Evolutionary conservation across 1,140 invertebrate species (phyloP), one percentile per base, ranked within the genome.

Genomic region (Leptonema lineaticorne): DNA sequence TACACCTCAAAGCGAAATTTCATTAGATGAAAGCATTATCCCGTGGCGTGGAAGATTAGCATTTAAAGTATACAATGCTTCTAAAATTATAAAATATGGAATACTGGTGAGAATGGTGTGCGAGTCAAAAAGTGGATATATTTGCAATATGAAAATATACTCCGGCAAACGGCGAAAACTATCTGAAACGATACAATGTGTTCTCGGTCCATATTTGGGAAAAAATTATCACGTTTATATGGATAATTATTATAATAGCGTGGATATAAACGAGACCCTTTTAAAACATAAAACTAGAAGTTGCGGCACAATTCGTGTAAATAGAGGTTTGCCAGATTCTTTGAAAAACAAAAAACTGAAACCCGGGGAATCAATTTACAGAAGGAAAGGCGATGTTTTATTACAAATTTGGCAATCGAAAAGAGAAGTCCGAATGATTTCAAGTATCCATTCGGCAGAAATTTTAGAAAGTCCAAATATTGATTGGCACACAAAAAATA

Each of bases 191-290:
- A 73, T 0, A 73, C 72, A 16, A 28, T 73, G 0, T 27, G 69
- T 2, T 30, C 0, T 48, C 71, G 9, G 56, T 74, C 68, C n/a
- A 48, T 26, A 70, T 69, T 46, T 46, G 3, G 67, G 72, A 20
- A 67, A 69, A 9, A 73, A 68, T 69, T 68, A 74, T 41, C 65
- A 74, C 29, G 60, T 74, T 14, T 72, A 74, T 60, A 69, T 68
- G 37, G 69, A 74, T n/a, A 73, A 73, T 72, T 73, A 72, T 59
- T 74, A 70, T 22, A 74, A 72, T 46, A 74, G 72, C 65, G 72
- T 74, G 14, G 41, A 58, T n/a, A 4, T 69, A 64, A 11, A 53
- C 48, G 60, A 18, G 68, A 67, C 14, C 69, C 18, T 24, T 74
- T 6, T 46, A 66, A 28, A 8, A 69, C 66, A 71, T 69, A 53